Evolutionary conservation across 2,113 vertebrate species (phyloP).

Genomic region (Pangasianodon gigas): DNA sequence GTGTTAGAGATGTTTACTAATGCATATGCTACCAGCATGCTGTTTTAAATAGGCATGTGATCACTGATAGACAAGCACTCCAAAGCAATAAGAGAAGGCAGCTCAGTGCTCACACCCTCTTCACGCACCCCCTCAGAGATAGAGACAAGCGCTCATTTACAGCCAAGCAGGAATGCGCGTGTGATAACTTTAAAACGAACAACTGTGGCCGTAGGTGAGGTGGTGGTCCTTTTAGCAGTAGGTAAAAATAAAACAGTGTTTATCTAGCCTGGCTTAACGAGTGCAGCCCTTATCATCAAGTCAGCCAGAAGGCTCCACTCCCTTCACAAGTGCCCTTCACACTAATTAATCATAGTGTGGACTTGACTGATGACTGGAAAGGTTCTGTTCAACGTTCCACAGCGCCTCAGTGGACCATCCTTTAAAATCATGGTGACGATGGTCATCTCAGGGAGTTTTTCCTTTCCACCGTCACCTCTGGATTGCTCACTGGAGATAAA

Average conservation of each 20-base stretch:
- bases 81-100: neutral
- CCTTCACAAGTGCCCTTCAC: conserved; percentile 33
- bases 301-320: conserved; percentile 29
- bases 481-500: neutral
- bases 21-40: neutral
- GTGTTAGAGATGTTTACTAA: conserved; percentile 46
- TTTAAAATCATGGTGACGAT: neutral
- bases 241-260: conserved; percentile 63
- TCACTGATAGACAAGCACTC: neutral
- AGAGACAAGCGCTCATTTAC: conserved; percentile 27
- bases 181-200: conserved; percentile 24
- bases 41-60: neutral
- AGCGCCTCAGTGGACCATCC: conserved; percentile 25
- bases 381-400: conserved; percentile 7
- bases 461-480: neutral
- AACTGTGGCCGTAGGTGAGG: conserved; percentile 8
- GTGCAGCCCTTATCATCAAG: conserved; percentile 52
- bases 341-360: conserved; percentile 46
- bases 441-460: neutral
- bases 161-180: neutral
- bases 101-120: conserved; percentile 1
- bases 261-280: conserved; percentile 51
- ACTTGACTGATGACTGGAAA: conserved; percentile 32
- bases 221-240: conserved; percentile 21
- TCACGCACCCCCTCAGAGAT: neutral